Base-by-base conservation (phyloP, 2,888 invertebrate species). In the Argynnis bischoffii region DNA sequence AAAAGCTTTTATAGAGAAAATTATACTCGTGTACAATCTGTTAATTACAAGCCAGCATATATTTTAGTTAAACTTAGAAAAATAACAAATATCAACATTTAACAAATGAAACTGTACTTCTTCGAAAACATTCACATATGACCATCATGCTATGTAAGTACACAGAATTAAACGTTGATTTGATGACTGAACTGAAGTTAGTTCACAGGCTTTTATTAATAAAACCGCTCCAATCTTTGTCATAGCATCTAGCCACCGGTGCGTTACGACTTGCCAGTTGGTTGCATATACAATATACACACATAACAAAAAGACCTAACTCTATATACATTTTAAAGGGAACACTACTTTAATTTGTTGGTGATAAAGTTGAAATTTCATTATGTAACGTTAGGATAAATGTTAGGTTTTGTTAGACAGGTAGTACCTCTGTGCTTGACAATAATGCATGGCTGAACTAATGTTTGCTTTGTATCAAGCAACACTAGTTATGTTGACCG, bases 391-490 rank as follows among this genome's bases (percentile, higher is more conserved):
- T 31, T 15, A 53, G 50, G 46, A 77, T 79, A 75, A 79, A 75
- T 74, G 55, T 78, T 76, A 76, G 67, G 65, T 55, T 70, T 55
- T 65, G 73, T 69, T 76, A 73, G 74, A 63, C 70, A 77, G 76
- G 74, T 77, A 75, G 76, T 80, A 81, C 82, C 83, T 78, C 85
- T 88, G 88, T 83, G 89, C 90, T 90, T 92, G 92, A 92, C 92
- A 92, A 92, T 92, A 92, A 90, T 92, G 92, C 92, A 92, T 92
- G 92, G 91, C 81, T 89, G 90, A 73, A 76, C 91, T 92, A 92
- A 92, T 91, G 87, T 92, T 92, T 90, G 90, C 90, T 90, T 91
- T 92, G 91, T 91, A 88, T 86, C 88, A 83, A 83, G 84, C 85
- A 83, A 83, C 84, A 87, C 87, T 89, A 90, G 90, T 85, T 86